Percentiles rank a stretch among this genome's conserved stretches.
Evolutionary conservation across 2,888 invertebrate genomes (phyloP).

Genomic region (Aphelenchoides bicaudatus): DNA sequence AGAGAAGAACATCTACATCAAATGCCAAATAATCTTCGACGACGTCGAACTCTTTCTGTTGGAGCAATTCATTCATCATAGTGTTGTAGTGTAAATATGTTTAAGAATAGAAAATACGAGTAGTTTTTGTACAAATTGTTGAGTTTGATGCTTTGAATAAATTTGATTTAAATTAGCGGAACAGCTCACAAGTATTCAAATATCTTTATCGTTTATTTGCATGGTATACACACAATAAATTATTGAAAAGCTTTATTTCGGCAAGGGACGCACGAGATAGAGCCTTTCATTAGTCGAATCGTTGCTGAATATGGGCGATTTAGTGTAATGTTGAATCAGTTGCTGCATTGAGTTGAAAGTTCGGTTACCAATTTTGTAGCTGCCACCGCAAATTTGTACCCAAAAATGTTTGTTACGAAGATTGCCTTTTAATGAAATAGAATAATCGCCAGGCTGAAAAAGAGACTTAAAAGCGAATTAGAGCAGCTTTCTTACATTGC

Average conservation of each 20-base stretch:
- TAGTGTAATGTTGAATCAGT: conserved; percentile 80
- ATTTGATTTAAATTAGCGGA: no score
- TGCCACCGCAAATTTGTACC: conserved; percentile 87
- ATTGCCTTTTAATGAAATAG: conserved; percentile 93
- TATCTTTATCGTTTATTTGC: no score
- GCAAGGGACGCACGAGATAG: conserved; percentile 85
- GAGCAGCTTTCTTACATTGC: conserved; percentile 72
- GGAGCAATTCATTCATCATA: no score
- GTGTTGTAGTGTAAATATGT: no score
- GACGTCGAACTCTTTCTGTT: no score
- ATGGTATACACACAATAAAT: no score
- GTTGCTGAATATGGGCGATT: conserved; percentile 96
- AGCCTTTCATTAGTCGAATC: conserved; percentile 88
- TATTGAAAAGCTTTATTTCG: conserved; percentile 27
- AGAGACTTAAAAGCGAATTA: not conserved
- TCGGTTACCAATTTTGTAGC: conserved; percentile 83
- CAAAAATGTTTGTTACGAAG: conserved; percentile 98
- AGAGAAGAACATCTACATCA: no score
- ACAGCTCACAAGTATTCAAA: no score
- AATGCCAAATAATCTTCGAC: no score
- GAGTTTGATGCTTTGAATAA: no score
- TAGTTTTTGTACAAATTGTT: no score
- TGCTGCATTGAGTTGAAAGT: conserved; percentile 92
- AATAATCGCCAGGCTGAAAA: conserved; percentile 89
- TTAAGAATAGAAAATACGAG: no score